A percentile compares a stretch with the other conserved stretches of the same genome.
Evolutionary conservation across 2,888 invertebrate genomes (phyloP).

Genomic region (Agapetus fuscipes): DNA sequence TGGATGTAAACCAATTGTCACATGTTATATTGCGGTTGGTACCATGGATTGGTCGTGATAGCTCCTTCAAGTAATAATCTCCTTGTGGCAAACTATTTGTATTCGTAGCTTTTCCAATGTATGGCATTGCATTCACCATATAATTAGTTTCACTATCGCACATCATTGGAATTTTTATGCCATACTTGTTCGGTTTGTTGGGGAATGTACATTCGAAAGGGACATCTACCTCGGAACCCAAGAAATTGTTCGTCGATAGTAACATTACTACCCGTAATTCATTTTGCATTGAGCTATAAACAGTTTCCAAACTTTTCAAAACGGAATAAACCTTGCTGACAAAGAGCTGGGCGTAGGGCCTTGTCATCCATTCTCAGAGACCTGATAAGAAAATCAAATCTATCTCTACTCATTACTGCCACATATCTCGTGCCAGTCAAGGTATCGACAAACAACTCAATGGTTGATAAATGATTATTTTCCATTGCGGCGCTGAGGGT

Average conservation of each 20-base stretch:
- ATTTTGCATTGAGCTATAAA: slow-evolving; percentile 21
- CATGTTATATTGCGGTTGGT: slow-evolving; percentile 22
- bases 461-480: slow-evolving; percentile 23
- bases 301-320: slow-evolving; percentile 24
- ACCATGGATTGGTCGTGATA: slow-evolving; percentile 23
- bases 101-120: slow-evolving; percentile 25
- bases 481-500: slow-evolving; percentile 22
- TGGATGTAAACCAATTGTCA: slow-evolving; percentile 29
- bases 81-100: slow-evolving; percentile 16
- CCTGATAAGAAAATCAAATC: slow-evolving; percentile 21
- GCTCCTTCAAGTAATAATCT: slow-evolving; percentile 21
- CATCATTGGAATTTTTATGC: slow-evolving; percentile 27
- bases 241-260: slow-evolving; percentile 21
- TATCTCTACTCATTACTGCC: slow-evolving; percentile 20
- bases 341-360: slow-evolving; percentile 10
- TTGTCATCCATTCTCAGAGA: slow-evolving; percentile 22
- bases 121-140: slow-evolving; percentile 27
- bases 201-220: slow-evolving; percentile 19
- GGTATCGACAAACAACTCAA: slow-evolving; percentile 22
- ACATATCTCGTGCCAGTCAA: slow-evolving; percentile 21
- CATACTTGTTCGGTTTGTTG: slow-evolving; percentile 24
- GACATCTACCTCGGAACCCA: slow-evolving; percentile 19
- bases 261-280: too few species aligned
- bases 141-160: slow-evolving; percentile 27
- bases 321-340: slow-evolving; percentile 23